phyloP scores from a whole-genome alignment of 1,140 invertebrate genomes.

The Magallana angulata region DNA sequence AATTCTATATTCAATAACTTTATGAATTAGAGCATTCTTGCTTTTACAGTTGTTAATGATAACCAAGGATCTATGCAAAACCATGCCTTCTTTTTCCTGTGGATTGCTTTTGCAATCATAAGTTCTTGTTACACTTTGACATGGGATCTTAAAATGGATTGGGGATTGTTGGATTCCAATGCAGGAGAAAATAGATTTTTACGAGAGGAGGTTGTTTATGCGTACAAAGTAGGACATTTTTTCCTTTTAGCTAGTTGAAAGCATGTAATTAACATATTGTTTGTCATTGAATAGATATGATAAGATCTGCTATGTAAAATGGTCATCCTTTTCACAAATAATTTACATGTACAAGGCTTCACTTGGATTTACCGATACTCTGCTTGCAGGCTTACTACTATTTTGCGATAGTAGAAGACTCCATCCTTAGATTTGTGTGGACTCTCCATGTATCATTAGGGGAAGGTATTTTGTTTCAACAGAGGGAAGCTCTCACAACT shows the following conservation, averaged over 20 bases:
- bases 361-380: background rate
- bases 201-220: conserved; percentile 85
- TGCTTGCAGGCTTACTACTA: conserved; percentile 89
- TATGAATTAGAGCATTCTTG: conserved; percentile 81
- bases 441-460: conserved; percentile 88
- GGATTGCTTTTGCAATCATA: conserved; percentile 84
- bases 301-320: too few relatives aligned
- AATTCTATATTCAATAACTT: conserved; percentile 91
- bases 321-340: too few relatives aligned
- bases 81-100: conserved; percentile 77
- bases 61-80: conserved; percentile 56
- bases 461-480: conserved; percentile 88
- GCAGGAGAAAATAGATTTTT: conserved; percentile 89
- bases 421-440: conserved; percentile 96
- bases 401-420: conserved; percentile 97
- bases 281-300: too few relatives aligned
- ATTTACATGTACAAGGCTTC: too few relatives aligned
- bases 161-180: conserved; percentile 95
- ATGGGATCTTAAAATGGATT: conserved; percentile 99
- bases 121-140: conserved; percentile 92
- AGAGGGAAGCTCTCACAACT: conserved; percentile 92
- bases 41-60: conserved; percentile 11
- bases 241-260: background rate
- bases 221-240: conserved; percentile 76
- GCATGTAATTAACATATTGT: background rate